Conservation (phyloP, 2,113 vertebrate genomes). For the Anhinga rufa region DNA sequence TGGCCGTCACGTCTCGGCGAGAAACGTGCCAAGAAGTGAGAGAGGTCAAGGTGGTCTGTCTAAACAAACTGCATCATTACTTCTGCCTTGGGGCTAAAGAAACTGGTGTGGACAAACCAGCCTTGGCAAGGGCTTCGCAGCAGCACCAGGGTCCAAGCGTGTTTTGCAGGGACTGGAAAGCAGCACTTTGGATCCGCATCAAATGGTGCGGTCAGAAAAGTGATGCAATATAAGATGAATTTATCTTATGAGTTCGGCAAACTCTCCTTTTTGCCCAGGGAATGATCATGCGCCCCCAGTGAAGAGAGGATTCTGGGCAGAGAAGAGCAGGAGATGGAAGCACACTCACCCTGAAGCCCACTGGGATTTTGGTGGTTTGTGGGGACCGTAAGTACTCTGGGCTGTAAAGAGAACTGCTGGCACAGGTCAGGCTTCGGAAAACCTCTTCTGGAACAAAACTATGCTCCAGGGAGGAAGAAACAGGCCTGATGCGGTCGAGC, state of each 20-base stretch:
- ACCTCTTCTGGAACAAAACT: constrained; percentile 79
- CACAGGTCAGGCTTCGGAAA: constrained; percentile 71
- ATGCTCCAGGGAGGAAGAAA: constrained; percentile 10
- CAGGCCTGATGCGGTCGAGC: background rate
- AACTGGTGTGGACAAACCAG: background rate
- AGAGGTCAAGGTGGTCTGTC: background rate
- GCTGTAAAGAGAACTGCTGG: constrained; percentile 44
- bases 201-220: background rate
- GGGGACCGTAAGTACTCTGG: constrained; percentile 41
- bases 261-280: background rate
- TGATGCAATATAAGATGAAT: background rate
- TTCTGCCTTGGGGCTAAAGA: background rate
- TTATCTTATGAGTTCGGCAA: background rate
- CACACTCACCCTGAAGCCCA: constrained; percentile 27
- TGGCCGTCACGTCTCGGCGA: background rate
- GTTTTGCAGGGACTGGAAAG: background rate
- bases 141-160: fast-evolving
- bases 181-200: background rate
- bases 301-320: background rate
- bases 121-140: fast-evolving
- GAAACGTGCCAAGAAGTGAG: background rate
- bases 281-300: fast-evolving
- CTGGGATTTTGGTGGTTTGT: constrained; percentile 48
- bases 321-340: background rate
- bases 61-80: background rate